Evolutionary conservation across 2,797 vertebrate species (phyloP).

Genomic region (Gastrophryne carolinensis): DNA sequence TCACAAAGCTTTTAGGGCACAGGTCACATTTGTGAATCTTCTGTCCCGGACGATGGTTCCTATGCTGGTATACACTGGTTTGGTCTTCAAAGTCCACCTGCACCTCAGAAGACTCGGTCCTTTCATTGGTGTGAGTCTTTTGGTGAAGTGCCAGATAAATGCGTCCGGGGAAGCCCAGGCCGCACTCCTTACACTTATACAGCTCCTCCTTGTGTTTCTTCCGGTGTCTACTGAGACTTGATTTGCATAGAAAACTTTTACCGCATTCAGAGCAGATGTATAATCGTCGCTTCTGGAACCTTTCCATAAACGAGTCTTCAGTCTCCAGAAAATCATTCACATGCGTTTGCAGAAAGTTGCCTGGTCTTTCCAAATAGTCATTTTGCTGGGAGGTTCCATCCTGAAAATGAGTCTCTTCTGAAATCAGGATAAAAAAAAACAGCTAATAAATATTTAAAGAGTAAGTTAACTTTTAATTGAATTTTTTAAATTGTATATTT

Average conservation of each 20-base stretch:
- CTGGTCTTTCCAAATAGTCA: no score
- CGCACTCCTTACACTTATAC: conserved; percentile 2
- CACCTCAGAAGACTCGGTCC: background rate
- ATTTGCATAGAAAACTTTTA: conserved; percentile 19
- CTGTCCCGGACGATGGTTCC: background rate
- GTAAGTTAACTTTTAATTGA: no score
- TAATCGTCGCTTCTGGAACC: background rate
- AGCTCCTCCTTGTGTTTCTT: background rate
- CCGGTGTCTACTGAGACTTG: conserved; percentile 9
- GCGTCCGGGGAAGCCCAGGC: background rate
- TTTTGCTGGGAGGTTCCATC: background rate
- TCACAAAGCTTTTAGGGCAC: conserved; percentile 10
- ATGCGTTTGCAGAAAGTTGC: no score
- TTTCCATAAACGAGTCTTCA: background rate
- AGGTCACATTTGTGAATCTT: background rate
- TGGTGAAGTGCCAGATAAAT: background rate
- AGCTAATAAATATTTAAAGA: background rate
- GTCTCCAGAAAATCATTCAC: background rate
- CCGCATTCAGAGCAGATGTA: conserved; percentile 13
- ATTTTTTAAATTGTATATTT: no score
- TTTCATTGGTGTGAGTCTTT: background rate
- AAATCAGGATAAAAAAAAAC: background rate
- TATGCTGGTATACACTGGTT: background rate
- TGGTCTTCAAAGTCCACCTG: background rate
- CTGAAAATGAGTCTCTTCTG: background rate